These are phyloP conservation scores for Plutella xylostella DNA, from an alignment of 2,888 invertebrate genomes.

Conservation along the genomic window DNA sequence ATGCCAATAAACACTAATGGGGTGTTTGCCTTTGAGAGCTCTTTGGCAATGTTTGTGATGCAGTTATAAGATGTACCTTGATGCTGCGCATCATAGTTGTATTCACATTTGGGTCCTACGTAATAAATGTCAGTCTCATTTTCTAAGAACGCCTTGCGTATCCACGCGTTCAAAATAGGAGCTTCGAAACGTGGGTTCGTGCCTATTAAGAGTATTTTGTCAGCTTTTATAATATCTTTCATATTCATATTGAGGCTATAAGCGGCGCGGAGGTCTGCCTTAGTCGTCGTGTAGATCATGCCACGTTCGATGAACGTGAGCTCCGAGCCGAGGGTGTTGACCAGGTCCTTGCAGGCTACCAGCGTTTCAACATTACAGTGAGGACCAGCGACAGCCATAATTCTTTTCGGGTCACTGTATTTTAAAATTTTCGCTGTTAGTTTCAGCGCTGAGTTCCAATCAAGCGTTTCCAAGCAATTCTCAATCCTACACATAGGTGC, in stretches of 20 bases:
- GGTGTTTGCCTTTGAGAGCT: slow-evolving; percentile 31
- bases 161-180: slow-evolving; percentile 92
- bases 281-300: slow-evolving; percentile 26
- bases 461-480: slow-evolving; percentile 80
- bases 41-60: slow-evolving; percentile 20
- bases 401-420: slow-evolving; percentile 67
- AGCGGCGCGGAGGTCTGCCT: slow-evolving; percentile 39
- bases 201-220: slow-evolving; percentile 91
- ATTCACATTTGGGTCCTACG: slow-evolving; percentile 89
- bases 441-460: slow-evolving; percentile 94
- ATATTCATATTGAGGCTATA: slow-evolving; percentile 69
- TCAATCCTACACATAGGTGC: slow-evolving; percentile 88
- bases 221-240: slow-evolving; percentile 81
- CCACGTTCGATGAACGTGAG: slow-evolving; percentile 41
- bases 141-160: slow-evolving; percentile 91
- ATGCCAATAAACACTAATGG: slow-evolving; percentile 52
- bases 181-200: slow-evolving; percentile 99
- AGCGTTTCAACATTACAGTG: slow-evolving; percentile 51
- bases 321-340: slow-evolving; percentile 47
- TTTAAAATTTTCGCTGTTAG: slow-evolving; percentile 73
- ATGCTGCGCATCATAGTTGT: slow-evolving; percentile 76
- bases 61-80: slow-evolving; percentile 29
- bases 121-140: slow-evolving; percentile 89
- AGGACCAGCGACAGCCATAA: slow-evolving; percentile 50
- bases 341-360: slow-evolving; percentile 47